phyloP scores from a whole-genome alignment of 2,888 invertebrate species.

The Chirona hameri region DNA sequence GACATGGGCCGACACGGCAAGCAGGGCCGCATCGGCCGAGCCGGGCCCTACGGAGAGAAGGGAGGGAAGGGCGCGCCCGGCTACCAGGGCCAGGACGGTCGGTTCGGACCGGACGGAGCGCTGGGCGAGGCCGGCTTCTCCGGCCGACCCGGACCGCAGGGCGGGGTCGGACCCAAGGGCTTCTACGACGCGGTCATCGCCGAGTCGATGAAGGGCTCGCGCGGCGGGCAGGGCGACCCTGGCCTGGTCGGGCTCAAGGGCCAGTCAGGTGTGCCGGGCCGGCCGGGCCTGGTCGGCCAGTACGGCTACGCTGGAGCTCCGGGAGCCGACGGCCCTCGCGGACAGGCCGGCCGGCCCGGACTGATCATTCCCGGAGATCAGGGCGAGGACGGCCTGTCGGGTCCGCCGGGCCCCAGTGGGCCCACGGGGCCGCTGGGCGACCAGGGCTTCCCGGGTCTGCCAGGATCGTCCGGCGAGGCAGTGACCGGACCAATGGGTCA shows the following conservation, averaged over 20 bases:
- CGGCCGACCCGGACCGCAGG: constrained; percentile 38
- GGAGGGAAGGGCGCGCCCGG: constrained; percentile 41
- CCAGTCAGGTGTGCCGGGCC: neutral
- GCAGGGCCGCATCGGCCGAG: constrained; percentile 37
- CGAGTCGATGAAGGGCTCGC: constrained; percentile 22
- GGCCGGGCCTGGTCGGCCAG: neutral
- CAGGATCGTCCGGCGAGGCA: neutral
- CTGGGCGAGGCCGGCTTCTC: constrained; percentile 36
- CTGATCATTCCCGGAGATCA: constrained; percentile 23
- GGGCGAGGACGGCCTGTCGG: constrained; percentile 8
- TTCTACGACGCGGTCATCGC: constrained; percentile 34
- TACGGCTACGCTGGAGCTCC: constrained; percentile 33
- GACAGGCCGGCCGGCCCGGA: constrained; percentile 38
- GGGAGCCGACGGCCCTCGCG: constrained; percentile 36
- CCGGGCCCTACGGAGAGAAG: constrained; percentile 38
- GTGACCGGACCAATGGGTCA: constrained; percentile 33
- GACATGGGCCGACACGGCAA: constrained; percentile 40
- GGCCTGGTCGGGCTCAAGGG: constrained; percentile 2
- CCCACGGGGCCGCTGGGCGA: constrained; percentile 32
- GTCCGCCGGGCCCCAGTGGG: constrained; percentile 32
- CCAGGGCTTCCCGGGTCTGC: constrained; percentile 34
- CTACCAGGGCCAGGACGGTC: constrained; percentile 37
- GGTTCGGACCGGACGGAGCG: constrained; percentile 36
- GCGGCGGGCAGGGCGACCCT: constrained; percentile 4
- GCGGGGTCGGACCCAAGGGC: constrained; percentile 38